Evolutionary conservation across 1,140 invertebrate genomes (phyloP), one percentile per base, ranked within the genome.

Genomic region (Polyergus mexicanus): DNA sequence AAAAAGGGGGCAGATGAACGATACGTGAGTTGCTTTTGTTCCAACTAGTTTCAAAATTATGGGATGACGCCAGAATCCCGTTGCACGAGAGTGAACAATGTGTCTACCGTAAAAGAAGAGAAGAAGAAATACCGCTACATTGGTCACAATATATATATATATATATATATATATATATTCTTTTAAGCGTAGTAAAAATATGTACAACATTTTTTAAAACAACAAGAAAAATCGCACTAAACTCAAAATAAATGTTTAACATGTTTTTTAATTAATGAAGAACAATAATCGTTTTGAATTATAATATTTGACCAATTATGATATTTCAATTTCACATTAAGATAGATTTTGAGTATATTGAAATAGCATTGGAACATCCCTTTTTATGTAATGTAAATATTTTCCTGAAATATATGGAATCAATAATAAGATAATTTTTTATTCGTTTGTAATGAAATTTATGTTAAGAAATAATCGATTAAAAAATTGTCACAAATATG

Each of bases 1-100:
- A 11, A 54, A 68, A 74, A 44, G 62, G 68, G 65, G 78, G 72
- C 88, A 89, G 81, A 88, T 86, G 88, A 60, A 89, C 68, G 62
- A 86, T 80, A 80, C 65, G 65, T 71, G 65, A 80, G 77, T 47
- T 80, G 77, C 63, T 80, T 80, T 80, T 80, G 77, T 80, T 71
- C 47, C 77, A 69, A 80, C 65, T 80, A 80, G 65, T 69, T 80
- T 19, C 47, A n/a, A 65, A 80, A 80, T 80, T 80, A 80, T 80
- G 47, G 47, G 35, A 80, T 32, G 65, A 19, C 47, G 38, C 65
- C n/a, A 19, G 65, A 69, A 7, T 80, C 47, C 77, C 65, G 77
- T 80, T 69, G 65, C 65, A 41, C 65, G 47, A 25, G 47, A 71
- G 16, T 25, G 22, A 71, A 71, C 19, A 80, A 80, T 65, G 35